These are phyloP conservation scores for Platycercus adscitus DNA, from an alignment of 2,113 vertebrate species.

Conservation along the genomic window DNA sequence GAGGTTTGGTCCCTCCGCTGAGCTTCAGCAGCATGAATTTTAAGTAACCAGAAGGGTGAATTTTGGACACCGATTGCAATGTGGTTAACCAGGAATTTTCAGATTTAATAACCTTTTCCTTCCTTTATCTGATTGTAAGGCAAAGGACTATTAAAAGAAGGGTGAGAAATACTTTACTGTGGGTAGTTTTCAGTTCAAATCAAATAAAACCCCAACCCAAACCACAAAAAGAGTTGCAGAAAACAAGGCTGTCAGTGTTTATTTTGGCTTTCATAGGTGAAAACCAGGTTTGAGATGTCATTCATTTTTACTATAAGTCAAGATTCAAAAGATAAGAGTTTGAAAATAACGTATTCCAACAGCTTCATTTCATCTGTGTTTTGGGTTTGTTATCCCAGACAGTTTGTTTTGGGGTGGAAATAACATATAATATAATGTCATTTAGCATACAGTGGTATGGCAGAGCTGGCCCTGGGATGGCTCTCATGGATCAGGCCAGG, in stretches of 20 bases:
- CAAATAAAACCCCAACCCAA: background rate
- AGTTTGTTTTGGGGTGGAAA: background rate
- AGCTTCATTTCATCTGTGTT: background rate
- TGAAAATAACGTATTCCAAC: background rate
- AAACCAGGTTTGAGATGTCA: constrained; percentile 3
- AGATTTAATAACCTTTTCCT: background rate
- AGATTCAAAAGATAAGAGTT: background rate
- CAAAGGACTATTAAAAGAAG: background rate
- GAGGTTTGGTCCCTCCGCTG: background rate
- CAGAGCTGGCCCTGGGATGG: background rate
- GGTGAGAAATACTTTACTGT: background rate
- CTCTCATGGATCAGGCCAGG: background rate
- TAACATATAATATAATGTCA: background rate
- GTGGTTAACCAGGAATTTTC: background rate
- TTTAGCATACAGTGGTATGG: background rate
- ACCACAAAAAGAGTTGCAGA: background rate
- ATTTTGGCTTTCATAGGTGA: background rate
- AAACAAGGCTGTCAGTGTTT: constrained; percentile 13
- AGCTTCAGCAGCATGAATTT: background rate
- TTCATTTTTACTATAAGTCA: background rate
- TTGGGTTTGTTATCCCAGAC: background rate
- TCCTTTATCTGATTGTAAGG: background rate
- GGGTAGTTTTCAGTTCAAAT: background rate
- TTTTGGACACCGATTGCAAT: background rate
- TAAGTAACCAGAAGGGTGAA: background rate